These are phyloP conservation scores for Brachionus manjavacas DNA, from an alignment of 1,140 invertebrate species.

Conservation along the genomic window DNA sequence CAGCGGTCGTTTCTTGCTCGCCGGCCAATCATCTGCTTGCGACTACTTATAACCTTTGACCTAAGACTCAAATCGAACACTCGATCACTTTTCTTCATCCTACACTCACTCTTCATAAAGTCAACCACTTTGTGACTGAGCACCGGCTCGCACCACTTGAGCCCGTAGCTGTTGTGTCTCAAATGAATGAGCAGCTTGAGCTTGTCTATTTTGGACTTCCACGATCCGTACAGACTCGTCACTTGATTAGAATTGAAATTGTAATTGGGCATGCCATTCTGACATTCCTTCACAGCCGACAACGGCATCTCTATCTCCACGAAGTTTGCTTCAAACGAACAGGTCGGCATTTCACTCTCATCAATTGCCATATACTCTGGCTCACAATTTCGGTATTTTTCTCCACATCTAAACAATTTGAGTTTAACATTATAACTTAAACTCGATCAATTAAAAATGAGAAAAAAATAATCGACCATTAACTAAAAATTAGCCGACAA, in stretches of 20 bases:
- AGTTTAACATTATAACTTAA: no score
- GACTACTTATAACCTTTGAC: not conserved
- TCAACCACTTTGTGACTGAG: not conserved
- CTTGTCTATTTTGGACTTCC: not conserved
- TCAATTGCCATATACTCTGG: not conserved
- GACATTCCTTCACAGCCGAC: not conserved
- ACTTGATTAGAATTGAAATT: conserved; percentile 14
- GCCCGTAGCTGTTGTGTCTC: not conserved
- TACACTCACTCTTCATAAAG: not conserved
- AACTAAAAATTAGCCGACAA: no score
- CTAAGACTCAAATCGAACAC: not conserved
- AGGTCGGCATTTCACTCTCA: not conserved
- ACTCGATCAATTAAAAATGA: no score
- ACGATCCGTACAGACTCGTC: not conserved
- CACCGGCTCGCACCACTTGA: conserved; percentile 6
- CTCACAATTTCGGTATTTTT: conserved; percentile 23
- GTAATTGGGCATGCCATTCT: not conserved
- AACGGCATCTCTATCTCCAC: not conserved
- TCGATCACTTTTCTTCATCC: not conserved
- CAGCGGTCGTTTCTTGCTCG: not conserved
- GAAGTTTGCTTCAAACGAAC: not conserved
- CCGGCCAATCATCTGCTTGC: not conserved
- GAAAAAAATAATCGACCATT: no score
- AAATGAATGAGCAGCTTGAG: conserved; percentile 5
- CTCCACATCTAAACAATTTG: not conserved